Evolutionary conservation across 2,797 vertebrate species (phyloP).

Genomic region (Moxostoma hubbsi): DNA sequence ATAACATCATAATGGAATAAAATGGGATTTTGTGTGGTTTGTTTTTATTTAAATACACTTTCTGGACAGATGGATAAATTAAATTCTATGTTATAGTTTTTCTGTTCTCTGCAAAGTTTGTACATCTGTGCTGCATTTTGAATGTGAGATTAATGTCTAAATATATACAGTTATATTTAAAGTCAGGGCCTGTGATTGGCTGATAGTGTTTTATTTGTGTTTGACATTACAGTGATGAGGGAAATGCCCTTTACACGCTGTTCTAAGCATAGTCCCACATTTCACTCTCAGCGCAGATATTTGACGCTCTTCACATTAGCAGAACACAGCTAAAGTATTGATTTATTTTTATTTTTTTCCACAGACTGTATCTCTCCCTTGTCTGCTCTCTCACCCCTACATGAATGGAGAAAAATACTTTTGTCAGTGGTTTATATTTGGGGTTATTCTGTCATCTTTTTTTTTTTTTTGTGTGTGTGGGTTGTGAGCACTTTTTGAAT

Average conservation of each 20-base stretch:
- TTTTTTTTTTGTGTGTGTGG: slow-evolving; percentile 64
- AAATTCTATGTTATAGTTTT: neutral
- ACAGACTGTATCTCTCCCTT: slow-evolving; percentile 46
- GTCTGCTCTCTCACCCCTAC: slow-evolving; percentile 32
- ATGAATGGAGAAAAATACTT: slow-evolving; percentile 83
- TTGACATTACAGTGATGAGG: slow-evolving; percentile 73
- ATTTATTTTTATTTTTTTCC: slow-evolving; percentile 71
- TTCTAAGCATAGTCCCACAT: slow-evolving; percentile 63
- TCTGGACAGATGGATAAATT: neutral
- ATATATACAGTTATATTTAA: slow-evolving; percentile 42
- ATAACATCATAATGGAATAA: neutral
- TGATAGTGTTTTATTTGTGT: slow-evolving; percentile 56
- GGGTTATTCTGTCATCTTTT: slow-evolving; percentile 59
- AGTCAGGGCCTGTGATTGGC: slow-evolving; percentile 40
- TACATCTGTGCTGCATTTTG: neutral
- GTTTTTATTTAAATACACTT: neutral
- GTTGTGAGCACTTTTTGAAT: slow-evolving; percentile 8
- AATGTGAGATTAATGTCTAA: slow-evolving; percentile 39
- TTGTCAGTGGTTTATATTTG: slow-evolving; percentile 75
- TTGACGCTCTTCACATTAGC: slow-evolving; percentile 82
- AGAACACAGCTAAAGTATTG: slow-evolving; percentile 82
- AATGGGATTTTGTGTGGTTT: slow-evolving; percentile 15
- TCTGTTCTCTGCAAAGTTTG: neutral
- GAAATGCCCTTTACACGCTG: slow-evolving; percentile 69
- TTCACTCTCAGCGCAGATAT: slow-evolving; percentile 78